Base-by-base conservation (phyloP, 2,888 invertebrate genomes). In the Nowickia ferox region DNA sequence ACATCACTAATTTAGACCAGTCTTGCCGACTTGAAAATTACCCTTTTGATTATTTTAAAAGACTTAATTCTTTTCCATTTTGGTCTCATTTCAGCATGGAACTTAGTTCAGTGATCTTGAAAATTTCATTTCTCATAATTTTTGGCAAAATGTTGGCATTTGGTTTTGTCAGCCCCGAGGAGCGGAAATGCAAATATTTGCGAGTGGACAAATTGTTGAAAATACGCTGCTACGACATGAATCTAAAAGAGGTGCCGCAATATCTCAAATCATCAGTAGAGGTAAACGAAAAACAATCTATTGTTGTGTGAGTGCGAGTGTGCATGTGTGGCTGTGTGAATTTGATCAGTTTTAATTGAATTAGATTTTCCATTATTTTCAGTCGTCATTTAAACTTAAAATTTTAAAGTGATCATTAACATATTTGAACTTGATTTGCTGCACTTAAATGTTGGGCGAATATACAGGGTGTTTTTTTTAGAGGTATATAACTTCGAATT, bases 171-270 rank as follows among this genome's bases (percentile, higher is more conserved):
- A 86, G 85, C 30, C 89, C 90, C 84, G 90, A 91, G 22, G 92
- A 91, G 10, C 89, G 90, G 17, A 90, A 91, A 74, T 93, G 92
- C 84, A 90, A 89, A 84, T 91, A 91, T 75, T 88, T 90, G 0
- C 89, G 92, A 38, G 89, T 90, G 42, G 91, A 92, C 86, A 90
- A 90, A 84, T 84, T 92, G 55, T 84, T 91, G 55, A 92, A 92
- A 13, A 91, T 91, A 17, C 89, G 90, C 11, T 93, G 92, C 85
- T 89, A 88, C 66, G 89, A 91, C 48, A 90, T 93, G 92, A 90
- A 93, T 87, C 87, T 93, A 22, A 92, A 89, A 84, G 92, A 92
- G 87, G 92, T 93, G 87, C 93, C 93, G 19, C 91, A 92, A 82
- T 90, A 89, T 88, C 88, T 93, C 9, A 92, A 90, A 85, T 88